Conservation (phyloP, 2,797 vertebrate genomes). For the Meda fulgida region DNA sequence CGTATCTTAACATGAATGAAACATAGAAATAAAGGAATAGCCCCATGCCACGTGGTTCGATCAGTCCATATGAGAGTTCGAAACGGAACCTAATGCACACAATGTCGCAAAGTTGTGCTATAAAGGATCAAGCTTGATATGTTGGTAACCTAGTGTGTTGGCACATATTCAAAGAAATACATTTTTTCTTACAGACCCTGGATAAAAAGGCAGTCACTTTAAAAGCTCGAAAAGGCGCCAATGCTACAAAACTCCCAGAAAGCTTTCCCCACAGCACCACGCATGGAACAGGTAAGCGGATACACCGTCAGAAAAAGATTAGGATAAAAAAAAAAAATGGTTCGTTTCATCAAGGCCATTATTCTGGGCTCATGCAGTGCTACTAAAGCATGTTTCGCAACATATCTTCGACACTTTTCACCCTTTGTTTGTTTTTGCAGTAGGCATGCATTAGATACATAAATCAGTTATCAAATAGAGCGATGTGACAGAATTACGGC, state of each 20-base stretch:
- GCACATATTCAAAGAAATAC: constrained; percentile 70
- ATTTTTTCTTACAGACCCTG: constrained; percentile 56
- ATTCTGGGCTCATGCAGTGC: constrained; percentile 55
- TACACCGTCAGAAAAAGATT: constrained; percentile 30
- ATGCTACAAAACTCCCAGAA: constrained; percentile 59
- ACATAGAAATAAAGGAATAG: neutral
- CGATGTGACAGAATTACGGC: constrained; percentile 58
- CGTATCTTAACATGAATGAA: neutral
- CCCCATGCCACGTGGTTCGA: constrained; percentile 36
- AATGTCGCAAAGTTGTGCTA: constrained; percentile 67
- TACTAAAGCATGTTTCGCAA: constrained; percentile 46
- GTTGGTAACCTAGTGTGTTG: constrained; percentile 72
- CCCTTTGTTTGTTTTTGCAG: constrained; percentile 54
- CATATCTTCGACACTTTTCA: constrained; percentile 42
- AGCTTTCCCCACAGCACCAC: constrained; percentile 60
- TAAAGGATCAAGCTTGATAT: constrained; percentile 76
- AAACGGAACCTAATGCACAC: constrained; percentile 51
- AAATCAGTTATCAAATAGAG: constrained; percentile 56
- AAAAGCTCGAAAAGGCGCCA: constrained; percentile 59
- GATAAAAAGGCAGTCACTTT: constrained; percentile 59
- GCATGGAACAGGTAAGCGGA: constrained; percentile 46
- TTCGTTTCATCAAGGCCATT: constrained; percentile 48
- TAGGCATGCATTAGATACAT: constrained; percentile 62
- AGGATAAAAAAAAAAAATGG: constrained; percentile 19
- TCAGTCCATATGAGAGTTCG: constrained; percentile 45